phyloP scores from a whole-genome alignment of 2,113 vertebrate genomes.

The Labeo rohita region DNA sequence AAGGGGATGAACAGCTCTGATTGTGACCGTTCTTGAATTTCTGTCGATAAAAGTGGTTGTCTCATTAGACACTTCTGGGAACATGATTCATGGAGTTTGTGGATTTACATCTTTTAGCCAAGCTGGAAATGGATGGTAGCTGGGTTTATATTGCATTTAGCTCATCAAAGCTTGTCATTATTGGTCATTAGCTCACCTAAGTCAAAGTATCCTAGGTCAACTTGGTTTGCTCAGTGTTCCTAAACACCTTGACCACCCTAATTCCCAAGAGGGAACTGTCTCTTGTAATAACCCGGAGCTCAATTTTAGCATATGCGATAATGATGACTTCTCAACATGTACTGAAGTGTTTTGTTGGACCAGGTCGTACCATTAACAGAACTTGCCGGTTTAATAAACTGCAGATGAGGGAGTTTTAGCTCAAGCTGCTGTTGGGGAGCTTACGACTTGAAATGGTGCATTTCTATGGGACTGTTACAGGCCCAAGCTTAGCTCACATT shows the following conservation, averaged over 20 bases:
- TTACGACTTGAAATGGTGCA: conserved; percentile 38
- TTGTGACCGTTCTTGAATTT: neutral
- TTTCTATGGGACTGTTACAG: conserved; percentile 41
- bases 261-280: neutral
- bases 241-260: neutral
- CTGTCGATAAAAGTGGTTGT: neutral
- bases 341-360: neutral
- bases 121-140: neutral
- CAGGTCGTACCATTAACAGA: neutral
- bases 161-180: neutral
- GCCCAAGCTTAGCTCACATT: conserved; percentile 12
- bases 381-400: conserved; percentile 37
- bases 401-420: conserved; percentile 28
- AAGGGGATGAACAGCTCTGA: neutral
- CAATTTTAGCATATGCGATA: neutral
- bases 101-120: neutral
- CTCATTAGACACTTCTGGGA: neutral
- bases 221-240: neutral
- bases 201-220: neutral
- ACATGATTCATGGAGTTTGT: neutral
- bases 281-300: neutral
- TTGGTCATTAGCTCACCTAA: neutral
- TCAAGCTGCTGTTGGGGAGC: conserved; percentile 17
- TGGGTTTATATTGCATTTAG: neutral
- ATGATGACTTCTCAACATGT: neutral